Base-by-base conservation (phyloP, 2,888 invertebrate genomes). In the Nebria salina region DNA sequence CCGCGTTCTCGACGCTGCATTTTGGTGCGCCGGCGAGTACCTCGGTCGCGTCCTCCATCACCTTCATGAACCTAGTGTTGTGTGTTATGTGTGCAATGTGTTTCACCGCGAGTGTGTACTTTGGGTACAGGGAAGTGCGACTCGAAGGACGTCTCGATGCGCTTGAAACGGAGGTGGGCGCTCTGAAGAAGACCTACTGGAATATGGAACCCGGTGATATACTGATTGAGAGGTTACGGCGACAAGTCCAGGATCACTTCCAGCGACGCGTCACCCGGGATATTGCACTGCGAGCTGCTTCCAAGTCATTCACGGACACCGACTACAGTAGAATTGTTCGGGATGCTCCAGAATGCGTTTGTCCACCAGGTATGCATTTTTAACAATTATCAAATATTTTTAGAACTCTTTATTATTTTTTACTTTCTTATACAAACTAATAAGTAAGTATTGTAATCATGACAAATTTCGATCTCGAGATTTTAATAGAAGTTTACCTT, bases 301-400 rank as follows among this genome's bases (percentile, higher is more conserved):
- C 76, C 83, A 70, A 25, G 84, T 26, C 66, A n/a, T 42, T 25
- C 74, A 81, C 20, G 65, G 72, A 54, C 54, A 26, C 9, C 15
- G 43, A 15, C 85, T 90, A 77, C 85, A 86, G 89, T 79, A 87
- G 92, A 82, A 90, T 90, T 84, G 89, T 91, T 84, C 88, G 92
- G 85, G 93, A 93, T 85, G 91, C 91, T 75, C 90, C 91, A 15
- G 93, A 93, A 89, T 94, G 94, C 90, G 90, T 91, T 85, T 94
- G 94, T 91, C 94, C 93, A 88, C 91, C 94, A 94, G 94, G 94
- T 93, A 88, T 88, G 6, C 9, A 72, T 3, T 72, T 4, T 72
- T 26, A 74, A 74, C 20, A 26, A 13, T 42, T 34, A 72, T 72
- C 20, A 20, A 20, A 20, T 20, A 20, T 20, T 20, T 20, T 20